These are phyloP conservation scores for Hemistola chrysoprasaria DNA, from an alignment of 2,888 invertebrate genomes.

Conservation along the genomic window DNA sequence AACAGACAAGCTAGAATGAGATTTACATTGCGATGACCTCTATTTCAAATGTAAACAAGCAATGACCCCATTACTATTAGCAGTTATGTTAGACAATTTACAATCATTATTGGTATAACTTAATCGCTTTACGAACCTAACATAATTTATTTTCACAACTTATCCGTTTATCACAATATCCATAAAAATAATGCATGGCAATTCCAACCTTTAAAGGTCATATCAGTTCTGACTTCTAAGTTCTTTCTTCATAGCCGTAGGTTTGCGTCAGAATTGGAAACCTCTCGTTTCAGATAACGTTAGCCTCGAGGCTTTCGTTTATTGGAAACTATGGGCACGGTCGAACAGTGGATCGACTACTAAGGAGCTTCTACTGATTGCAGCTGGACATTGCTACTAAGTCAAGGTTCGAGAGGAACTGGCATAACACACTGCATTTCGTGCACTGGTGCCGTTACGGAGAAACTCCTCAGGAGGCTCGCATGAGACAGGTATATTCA, in stretches of 20 bases:
- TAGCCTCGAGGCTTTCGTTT: conserved; percentile 73
- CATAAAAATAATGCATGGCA: conserved; percentile 44
- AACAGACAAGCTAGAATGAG: conserved; percentile 12
- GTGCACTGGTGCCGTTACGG: conserved; percentile 88
- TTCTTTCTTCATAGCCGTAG: conserved; percentile 57
- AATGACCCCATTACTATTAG: conserved; percentile 30
- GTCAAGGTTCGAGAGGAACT: conserved; percentile 83
- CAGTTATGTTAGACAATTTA: conserved; percentile 31
- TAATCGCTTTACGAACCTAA: conserved; percentile 27
- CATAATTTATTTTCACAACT: conserved; percentile 13
- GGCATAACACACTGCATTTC: conserved; percentile 86
- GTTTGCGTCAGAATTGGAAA: conserved; percentile 78
- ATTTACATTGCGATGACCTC: conserved; percentile 31
- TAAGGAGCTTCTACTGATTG: conserved; percentile 81
- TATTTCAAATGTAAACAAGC: conserved; percentile 44
- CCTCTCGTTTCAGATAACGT: conserved; percentile 80
- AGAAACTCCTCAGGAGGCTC: conserved; percentile 85
- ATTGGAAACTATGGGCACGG: conserved; percentile 65
- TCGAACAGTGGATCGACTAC: conserved; percentile 68
- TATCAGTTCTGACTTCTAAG: conserved; percentile 41
- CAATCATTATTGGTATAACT: conserved; percentile 30
- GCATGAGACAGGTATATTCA: conserved; percentile 85
- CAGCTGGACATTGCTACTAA: conserved; percentile 82
- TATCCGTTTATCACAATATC: conserved; percentile 16
- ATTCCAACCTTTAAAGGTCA: conserved; percentile 52